phyloP scores from a whole-genome alignment of 2,888 invertebrate genomes.

The Taphrorychus bicolor region DNA sequence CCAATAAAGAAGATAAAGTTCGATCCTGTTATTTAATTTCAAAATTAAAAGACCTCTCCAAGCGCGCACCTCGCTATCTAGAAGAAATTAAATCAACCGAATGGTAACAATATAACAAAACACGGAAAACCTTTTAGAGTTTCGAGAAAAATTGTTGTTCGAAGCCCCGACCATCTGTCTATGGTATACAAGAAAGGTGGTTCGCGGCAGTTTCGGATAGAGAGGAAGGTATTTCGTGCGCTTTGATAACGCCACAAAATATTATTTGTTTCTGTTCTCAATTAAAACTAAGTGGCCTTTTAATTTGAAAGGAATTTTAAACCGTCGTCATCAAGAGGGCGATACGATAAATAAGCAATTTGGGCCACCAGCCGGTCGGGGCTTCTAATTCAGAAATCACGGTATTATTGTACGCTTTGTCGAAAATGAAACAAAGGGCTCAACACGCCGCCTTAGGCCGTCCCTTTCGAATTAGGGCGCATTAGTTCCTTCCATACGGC shows the following conservation, averaged over 20 bases:
- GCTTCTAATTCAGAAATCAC: conserved; percentile 3
- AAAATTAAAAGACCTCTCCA: conserved; percentile 38
- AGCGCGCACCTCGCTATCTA: conserved; percentile 36
- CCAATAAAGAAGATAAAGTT: conserved; percentile 26
- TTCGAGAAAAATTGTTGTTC: conserved; percentile 28
- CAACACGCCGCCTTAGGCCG: conserved; percentile 17
- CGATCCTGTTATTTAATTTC: conserved; percentile 34
- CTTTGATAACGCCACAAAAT: not conserved
- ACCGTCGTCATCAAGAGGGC: too few relatives aligned
- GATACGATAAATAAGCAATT: not conserved
- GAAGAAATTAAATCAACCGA: conserved; percentile 35
- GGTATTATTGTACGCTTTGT: not conserved
- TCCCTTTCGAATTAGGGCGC: conserved; percentile 31
- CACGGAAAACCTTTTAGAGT: conserved; percentile 38
- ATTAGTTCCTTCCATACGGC: conserved; percentile 14
- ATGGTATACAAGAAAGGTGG: conserved; percentile 1
- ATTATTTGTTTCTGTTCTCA: not conserved
- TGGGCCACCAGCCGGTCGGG: too few relatives aligned
- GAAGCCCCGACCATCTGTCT: conserved; percentile 24
- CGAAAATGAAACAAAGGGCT: not conserved
- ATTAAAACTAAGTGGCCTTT: not conserved
- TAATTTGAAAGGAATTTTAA: not conserved
- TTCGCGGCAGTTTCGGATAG: conserved; percentile 16
- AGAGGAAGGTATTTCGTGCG: not conserved
- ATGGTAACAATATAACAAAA: conserved; percentile 34